These are phyloP conservation scores for Podilymbus podiceps DNA, from an alignment of 2,113 vertebrate species.

Conservation along the genomic window DNA sequence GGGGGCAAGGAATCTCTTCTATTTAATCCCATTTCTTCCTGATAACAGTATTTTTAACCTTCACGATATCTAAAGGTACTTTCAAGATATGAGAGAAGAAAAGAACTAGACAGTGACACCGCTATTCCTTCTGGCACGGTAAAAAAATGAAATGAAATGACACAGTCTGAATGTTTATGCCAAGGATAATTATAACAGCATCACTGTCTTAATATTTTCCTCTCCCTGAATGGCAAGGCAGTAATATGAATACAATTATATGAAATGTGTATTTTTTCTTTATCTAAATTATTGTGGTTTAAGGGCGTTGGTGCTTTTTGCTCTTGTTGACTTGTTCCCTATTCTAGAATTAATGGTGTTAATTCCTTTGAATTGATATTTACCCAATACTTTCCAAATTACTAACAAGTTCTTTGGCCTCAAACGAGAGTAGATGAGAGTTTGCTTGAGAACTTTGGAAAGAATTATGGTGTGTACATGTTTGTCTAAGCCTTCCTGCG, in stretches of 20 bases:
- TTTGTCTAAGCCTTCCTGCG: neutral
- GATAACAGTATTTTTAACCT: neutral
- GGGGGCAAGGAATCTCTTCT: neutral
- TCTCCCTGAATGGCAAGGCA: neutral
- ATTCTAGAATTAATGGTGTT: neutral
- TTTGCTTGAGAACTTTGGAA: neutral
- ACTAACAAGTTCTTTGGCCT: neutral
- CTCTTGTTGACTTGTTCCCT: neutral
- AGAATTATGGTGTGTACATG: rapidly evolving
- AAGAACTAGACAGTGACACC: neutral
- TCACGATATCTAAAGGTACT: neutral
- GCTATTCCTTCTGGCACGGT: neutral
- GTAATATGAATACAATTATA: neutral
- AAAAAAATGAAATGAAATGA: neutral
- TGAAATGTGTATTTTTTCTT: neutral
- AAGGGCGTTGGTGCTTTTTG: neutral
- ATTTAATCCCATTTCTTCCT: neutral
- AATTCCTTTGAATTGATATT: neutral
- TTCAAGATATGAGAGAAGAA: neutral
- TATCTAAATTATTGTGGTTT: neutral
- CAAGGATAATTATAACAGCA: neutral
- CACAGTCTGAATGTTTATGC: neutral
- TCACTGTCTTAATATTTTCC: neutral
- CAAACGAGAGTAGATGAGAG: neutral
- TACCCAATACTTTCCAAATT: neutral